Evolutionary conservation across 1,140 invertebrate genomes (phyloP).

Genomic region (Aphelinus certus): DNA sequence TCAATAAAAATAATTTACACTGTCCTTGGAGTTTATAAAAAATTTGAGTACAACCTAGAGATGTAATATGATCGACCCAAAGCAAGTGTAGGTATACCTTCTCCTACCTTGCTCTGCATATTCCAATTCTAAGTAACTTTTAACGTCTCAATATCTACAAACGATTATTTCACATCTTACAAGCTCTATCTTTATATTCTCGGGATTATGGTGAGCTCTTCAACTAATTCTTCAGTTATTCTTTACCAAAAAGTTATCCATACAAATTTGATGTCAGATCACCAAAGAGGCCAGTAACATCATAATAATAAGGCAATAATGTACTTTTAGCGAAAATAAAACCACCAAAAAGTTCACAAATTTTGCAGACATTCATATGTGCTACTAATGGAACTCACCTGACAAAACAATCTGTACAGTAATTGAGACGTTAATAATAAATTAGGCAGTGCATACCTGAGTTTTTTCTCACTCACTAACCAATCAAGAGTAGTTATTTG

Average conservation of each 20-base stretch:
- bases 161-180: slow-evolving; percentile 22
- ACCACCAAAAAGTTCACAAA: no score
- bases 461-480: slow-evolving; percentile 66
- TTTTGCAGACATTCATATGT: slow-evolving; percentile 42
- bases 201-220: no score
- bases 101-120: slow-evolving; percentile 61
- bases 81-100: slow-evolving; percentile 66
- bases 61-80: slow-evolving; percentile 54
- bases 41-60: slow-evolving; percentile 50
- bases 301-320: no score
- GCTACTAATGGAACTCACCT: slow-evolving; percentile 66
- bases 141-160: slow-evolving; percentile 40
- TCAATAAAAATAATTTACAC: slow-evolving; percentile 58
- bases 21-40: slow-evolving; percentile 52
- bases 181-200: no score
- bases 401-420: slow-evolving; percentile 63
- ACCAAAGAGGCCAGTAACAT: no score
- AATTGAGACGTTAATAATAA: slow-evolving; percentile 66
- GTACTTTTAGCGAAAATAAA: no score
- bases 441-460: slow-evolving; percentile 65
- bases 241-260: no score
- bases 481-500: slow-evolving; percentile 67
- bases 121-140: slow-evolving; percentile 32
- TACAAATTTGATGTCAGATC: no score
- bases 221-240: no score